phyloP scores from a whole-genome alignment of 2,888 invertebrate genomes.

The Cephalotes varians region DNA sequence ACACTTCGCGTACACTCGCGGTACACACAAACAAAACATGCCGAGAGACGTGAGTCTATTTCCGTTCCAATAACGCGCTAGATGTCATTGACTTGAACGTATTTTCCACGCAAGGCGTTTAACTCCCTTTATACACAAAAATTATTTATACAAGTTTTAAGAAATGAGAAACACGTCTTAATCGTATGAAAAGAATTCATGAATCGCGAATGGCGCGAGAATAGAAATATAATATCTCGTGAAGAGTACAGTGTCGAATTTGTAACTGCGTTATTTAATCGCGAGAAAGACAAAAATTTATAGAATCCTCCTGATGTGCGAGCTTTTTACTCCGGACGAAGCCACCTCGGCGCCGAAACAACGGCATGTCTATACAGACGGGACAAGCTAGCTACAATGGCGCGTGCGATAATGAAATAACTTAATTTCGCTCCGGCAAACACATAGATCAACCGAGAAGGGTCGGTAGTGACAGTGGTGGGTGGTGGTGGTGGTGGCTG shows the following conservation, averaged over 20 bases:
- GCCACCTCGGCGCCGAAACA: constrained; percentile 71
- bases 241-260: background rate
- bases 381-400: constrained; percentile 46
- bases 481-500: background rate
- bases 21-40: background rate
- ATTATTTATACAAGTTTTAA: background rate
- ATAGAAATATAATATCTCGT: background rate
- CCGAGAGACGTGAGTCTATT: background rate
- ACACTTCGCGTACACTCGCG: background rate
- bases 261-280: background rate
- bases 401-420: constrained; percentile 75
- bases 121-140: background rate
- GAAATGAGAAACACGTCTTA: background rate
- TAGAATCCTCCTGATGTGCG: constrained; percentile 9
- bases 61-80: constrained; percentile 1
- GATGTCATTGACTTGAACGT: background rate
- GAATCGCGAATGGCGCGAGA: background rate
- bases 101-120: background rate
- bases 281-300: constrained; percentile 5
- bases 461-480: constrained; percentile 34
- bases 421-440: constrained; percentile 71
- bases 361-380: constrained; percentile 25
- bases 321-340: constrained; percentile 50
- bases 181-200: no score
- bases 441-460: constrained; percentile 73